A percentile compares a stretch with the other conserved stretches of the same genome.
Evolutionary conservation across 2,797 vertebrate species (phyloP).

Genomic region (Mionectes olivaceus): DNA sequence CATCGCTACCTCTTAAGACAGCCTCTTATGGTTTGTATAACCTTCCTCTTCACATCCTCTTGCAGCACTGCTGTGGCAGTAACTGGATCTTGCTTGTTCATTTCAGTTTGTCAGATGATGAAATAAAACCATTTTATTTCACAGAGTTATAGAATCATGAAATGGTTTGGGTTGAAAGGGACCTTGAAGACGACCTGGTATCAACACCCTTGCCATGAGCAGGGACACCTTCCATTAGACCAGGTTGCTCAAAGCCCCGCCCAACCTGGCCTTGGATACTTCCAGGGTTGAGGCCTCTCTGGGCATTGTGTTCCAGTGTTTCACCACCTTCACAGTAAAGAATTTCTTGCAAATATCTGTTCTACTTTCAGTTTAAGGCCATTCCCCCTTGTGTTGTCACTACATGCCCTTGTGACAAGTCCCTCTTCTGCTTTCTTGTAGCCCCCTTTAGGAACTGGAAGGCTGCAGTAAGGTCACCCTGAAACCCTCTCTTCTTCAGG

Average conservation of each 20-base stretch:
- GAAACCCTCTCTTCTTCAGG: neutral
- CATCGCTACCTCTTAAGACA: neutral
- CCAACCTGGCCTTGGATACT: neutral
- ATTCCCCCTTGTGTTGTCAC: neutral
- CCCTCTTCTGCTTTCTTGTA: neutral
- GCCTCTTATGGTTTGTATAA: neutral
- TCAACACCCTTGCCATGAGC: neutral
- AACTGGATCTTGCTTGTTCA: neutral
- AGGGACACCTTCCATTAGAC: neutral
- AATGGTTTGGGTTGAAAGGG: neutral
- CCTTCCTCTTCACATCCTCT: neutral
- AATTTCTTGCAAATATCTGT: neutral
- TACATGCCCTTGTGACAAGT: neutral
- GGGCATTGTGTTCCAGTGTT: neutral
- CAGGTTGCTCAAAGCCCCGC: neutral
- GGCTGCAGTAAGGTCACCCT: neutral
- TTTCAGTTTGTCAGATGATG: neutral
- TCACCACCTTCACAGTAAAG: neutral
- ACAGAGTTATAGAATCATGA: neutral
- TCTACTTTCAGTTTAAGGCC: neutral
- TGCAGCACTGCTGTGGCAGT: neutral
- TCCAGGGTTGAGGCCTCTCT: neutral
- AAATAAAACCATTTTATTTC: neutral
- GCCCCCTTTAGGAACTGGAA: neutral
- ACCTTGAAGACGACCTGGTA: neutral